Base-by-base conservation (phyloP, 1,140 invertebrate species). In the Brachionus plicatilis region DNA sequence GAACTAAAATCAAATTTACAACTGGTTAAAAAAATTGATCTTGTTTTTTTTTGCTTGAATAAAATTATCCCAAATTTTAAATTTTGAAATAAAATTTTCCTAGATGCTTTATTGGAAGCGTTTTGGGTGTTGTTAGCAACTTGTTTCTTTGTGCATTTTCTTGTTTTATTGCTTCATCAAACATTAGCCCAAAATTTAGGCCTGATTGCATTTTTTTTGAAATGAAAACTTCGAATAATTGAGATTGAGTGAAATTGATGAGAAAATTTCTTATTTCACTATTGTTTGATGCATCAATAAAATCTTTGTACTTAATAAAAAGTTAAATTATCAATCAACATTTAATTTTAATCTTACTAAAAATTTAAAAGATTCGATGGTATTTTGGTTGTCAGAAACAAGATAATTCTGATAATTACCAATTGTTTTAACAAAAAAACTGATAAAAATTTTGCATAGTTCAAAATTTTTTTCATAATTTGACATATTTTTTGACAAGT, bases 401-500 rank as follows among this genome's bases (percentile, higher is more conserved):
- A 76, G 5, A 76, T 37, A 76, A 24, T 76, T 50, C 11, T 53
- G 17, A 29, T 76, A 76, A 29, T 76, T 76, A 2, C 72, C 72
- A 9, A 60, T 24, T 24, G 65, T 82, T 43, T 33, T 43, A n/a
- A 82, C 41, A 65, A 82, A 82, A 82, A 82, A 43, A 43, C 47
- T 43, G 11, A 82, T 33, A 27, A 82, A 82, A 37, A 68, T 68
- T 82, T 65, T 47, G 43, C 65, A 82, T n/a, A 82, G 33, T 47
- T 82, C 65, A 33, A 37, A 33, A 68, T 82, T 82, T 68, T 82
- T 68, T 43, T 82, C 79, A 60, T 60, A 65, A 43, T 82, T 47
- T 60, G 79, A 82, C 41, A 91, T 91, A 86, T 91, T 91, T 65
- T 91, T 89, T 24, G 93, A 87, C 85, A 92, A 90, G 50, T 89